These are phyloP conservation scores for Bubo bubo DNA, from an alignment of 2,113 vertebrate genomes.

Conservation along the genomic window DNA sequence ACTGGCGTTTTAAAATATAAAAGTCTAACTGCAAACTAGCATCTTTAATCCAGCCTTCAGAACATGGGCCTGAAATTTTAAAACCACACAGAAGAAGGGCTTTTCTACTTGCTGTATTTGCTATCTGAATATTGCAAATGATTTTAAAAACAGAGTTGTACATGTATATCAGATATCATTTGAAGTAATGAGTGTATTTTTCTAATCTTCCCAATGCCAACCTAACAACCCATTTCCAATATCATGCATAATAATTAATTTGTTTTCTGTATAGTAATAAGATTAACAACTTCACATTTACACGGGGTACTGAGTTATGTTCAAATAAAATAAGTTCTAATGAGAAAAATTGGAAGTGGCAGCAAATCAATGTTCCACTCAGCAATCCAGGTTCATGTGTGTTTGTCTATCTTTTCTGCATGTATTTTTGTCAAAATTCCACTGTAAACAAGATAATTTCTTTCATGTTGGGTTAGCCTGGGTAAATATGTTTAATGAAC, in stretches of 20 bases:
- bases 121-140: slow-evolving; percentile 41
- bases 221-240: slow-evolving; percentile 78
- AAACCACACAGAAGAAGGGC: neutral
- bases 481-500: slow-evolving; percentile 81
- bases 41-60: slow-evolving; percentile 27
- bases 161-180: slow-evolving; percentile 75
- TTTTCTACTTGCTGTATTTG: slow-evolving; percentile 53
- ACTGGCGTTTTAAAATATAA: neutral
- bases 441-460: slow-evolving; percentile 80
- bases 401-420: slow-evolving; percentile 75
- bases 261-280: slow-evolving; percentile 83
- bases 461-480: slow-evolving; percentile 79
- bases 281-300: slow-evolving; percentile 80
- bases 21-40: neutral
- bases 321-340: slow-evolving; percentile 84
- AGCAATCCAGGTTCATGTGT: slow-evolving; percentile 73
- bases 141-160: slow-evolving; percentile 70
- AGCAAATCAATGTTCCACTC: slow-evolving; percentile 77
- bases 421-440: slow-evolving; percentile 75
- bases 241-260: slow-evolving; percentile 84
- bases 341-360: slow-evolving; percentile 79
- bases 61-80: neutral
- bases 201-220: slow-evolving; percentile 74
- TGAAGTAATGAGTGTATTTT: slow-evolving; percentile 78
- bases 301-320: slow-evolving; percentile 77